These are phyloP conservation scores for Parauchenoglanis ngamensis DNA, from an alignment of 2,797 vertebrate genomes.

Conservation along the genomic window DNA sequence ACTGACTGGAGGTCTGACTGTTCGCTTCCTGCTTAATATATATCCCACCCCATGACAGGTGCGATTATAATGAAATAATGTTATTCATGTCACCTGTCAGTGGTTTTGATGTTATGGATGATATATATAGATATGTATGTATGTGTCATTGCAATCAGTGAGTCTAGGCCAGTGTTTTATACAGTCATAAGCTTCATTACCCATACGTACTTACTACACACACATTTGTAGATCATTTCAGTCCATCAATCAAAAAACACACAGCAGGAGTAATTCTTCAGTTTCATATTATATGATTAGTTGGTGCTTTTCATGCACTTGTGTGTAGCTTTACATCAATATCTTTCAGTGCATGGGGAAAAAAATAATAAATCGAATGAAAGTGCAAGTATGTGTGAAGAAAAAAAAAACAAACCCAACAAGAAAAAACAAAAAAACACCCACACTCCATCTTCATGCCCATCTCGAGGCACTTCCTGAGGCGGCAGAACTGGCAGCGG, in stretches of 20 bases:
- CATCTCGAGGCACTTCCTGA: constrained; percentile 96
- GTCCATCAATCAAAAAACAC: neutral
- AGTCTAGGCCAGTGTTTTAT: neutral
- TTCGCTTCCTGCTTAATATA: too few species aligned
- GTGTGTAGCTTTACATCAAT: neutral
- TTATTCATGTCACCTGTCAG: too few species aligned
- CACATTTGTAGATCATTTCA: neutral
- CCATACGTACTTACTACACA: neutral
- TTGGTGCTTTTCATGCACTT: neutral
- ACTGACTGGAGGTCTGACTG: too few species aligned
- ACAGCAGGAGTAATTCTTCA: neutral
- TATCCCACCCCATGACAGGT: too few species aligned
- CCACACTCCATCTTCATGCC: constrained; percentile 99
- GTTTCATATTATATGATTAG: neutral
- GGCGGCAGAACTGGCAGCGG: constrained; percentile 96
- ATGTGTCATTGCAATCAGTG: neutral
- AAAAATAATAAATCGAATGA: neutral
- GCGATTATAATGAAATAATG: too few species aligned
- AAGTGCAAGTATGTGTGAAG: neutral
- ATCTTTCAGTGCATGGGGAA: neutral
- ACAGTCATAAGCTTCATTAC: neutral
- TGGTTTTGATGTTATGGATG: too few species aligned
- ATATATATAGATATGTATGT: too few species aligned
- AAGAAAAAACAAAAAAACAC: constrained; percentile 62
- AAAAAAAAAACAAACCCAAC: too few species aligned